phyloP scores from a whole-genome alignment of 2,797 vertebrate genomes.

The Scyliorhinus canicula region DNA sequence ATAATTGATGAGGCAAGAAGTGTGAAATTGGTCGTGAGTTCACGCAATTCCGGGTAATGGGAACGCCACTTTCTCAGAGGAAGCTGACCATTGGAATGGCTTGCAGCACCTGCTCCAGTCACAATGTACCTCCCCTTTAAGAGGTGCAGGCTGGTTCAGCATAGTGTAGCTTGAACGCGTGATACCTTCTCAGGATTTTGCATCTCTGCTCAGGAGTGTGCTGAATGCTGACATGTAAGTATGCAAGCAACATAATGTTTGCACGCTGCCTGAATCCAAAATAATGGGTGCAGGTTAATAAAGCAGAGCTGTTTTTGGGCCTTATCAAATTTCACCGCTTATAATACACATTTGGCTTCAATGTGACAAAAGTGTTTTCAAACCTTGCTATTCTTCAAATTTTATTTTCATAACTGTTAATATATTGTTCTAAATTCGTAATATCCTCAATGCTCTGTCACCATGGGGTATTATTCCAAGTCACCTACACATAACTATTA shows the following conservation, averaged over 20 bases:
- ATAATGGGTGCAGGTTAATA: background rate
- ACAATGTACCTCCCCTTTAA: background rate
- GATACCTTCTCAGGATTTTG: background rate
- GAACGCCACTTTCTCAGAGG: background rate
- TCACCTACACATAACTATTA: background rate
- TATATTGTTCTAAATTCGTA: background rate
- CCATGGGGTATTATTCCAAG: background rate
- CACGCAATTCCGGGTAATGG: too few species aligned
- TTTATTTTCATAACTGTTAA: background rate
- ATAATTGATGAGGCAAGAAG: too few species aligned
- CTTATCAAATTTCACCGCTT: background rate
- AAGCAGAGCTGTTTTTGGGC: background rate
- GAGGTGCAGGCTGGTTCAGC: background rate
- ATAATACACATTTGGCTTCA: background rate
- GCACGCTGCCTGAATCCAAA: too few species aligned
- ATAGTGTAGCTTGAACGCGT: background rate
- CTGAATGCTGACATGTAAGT: too few species aligned
- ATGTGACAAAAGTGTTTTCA: background rate
- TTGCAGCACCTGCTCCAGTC: background rate
- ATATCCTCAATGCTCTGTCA: conserved; percentile 3
- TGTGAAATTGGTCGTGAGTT: too few species aligned
- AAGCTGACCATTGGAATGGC: background rate
- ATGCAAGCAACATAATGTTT: too few species aligned
- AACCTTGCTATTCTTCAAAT: background rate
- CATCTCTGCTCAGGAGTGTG: background rate